Base-by-base conservation (phyloP, 2,888 invertebrate species). In the Ormia ochracea region DNA sequence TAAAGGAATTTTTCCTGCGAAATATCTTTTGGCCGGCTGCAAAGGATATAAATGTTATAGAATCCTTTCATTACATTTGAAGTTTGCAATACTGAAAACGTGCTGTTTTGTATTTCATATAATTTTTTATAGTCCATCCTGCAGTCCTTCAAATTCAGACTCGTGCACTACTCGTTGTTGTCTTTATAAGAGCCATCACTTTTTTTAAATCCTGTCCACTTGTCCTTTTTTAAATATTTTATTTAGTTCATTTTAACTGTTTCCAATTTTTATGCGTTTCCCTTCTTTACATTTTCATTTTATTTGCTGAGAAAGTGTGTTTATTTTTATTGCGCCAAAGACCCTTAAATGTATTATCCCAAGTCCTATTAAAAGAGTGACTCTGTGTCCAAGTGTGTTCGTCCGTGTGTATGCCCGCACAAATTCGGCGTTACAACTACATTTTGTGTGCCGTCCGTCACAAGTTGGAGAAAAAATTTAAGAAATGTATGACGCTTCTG, bases 341-440 rank as follows among this genome's bases (percentile, higher is more conserved):
- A 63, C 48, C 61, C 54, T 78, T 68, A 61, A 66, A 77, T 70
- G 58, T 36, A 63, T 58, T 41, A 48, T 58, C 38, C 33, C 36
- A 45, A 56, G 54, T 56, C 5, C 6, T 10, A 9, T 66, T 59
- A 10, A 33, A 10, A 26, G 2, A 28, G 52, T 78, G 43, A 31
- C 7, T 33, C 38, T 50, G 41, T 58, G 26, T 56, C 59, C 50
- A 48, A 19, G 43, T 45, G 33, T 14, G 17, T 43, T n/a, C n/a
- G 43, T 45, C 10, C 19, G 4, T 19, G 19, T 38, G 38, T 9
- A n/a, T n/a, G n/a, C n/a, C n/a, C n/a, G n/a, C n/a, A n/a, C n/a
- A n/a, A n/a, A n/a, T n/a, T 41, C 43, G 9, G 17, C 23, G 33
- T 33, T 58, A 69, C 36, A 17, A 45, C 31, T 38, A 56, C 41